These are phyloP conservation scores for Stenchaetothrips biformis DNA, from an alignment of 2,888 invertebrate species.

Conservation along the genomic window DNA sequence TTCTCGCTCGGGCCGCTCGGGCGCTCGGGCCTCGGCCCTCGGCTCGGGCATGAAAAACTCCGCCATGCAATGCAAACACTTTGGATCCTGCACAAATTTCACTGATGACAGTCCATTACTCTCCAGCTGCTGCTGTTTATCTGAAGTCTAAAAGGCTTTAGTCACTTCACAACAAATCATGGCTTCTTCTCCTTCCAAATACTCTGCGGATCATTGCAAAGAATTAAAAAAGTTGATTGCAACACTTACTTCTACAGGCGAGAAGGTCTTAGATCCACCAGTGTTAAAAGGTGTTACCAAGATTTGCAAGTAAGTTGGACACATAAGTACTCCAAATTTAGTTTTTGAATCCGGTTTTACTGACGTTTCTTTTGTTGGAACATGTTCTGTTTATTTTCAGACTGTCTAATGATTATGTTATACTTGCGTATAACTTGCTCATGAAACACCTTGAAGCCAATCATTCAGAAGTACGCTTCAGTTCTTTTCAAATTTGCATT, in stretches of 20 bases:
- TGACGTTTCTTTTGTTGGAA: conserved; percentile 25
- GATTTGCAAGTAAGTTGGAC: conserved; percentile 39
- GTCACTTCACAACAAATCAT: not conserved
- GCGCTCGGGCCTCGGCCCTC: no score
- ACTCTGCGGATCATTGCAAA: conserved; percentile 26
- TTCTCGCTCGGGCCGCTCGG: no score
- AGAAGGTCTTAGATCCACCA: conserved; percentile 37
- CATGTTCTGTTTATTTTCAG: conserved; percentile 39
- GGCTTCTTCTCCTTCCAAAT: not conserved
- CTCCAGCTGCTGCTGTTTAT: no score
- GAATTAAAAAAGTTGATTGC: conserved; percentile 36
- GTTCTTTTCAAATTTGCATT: conserved; percentile 50
- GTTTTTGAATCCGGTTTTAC: not conserved
- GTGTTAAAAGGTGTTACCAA: conserved; percentile 37
- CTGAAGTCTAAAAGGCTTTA: no score
- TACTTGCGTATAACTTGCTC: conserved; percentile 46
- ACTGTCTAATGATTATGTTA: conserved; percentile 46
- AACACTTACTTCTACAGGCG: conserved; percentile 39
- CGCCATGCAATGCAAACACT: no score
- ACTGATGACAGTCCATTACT: no score
- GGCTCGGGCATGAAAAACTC: no score
- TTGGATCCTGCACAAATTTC: no score
- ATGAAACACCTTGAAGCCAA: conserved; percentile 48
- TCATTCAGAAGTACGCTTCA: conserved; percentile 52
- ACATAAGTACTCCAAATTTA: not conserved